These are phyloP conservation scores for Pluvialis apricaria DNA, from an alignment of 2,113 vertebrate genomes.

Conservation along the genomic window DNA sequence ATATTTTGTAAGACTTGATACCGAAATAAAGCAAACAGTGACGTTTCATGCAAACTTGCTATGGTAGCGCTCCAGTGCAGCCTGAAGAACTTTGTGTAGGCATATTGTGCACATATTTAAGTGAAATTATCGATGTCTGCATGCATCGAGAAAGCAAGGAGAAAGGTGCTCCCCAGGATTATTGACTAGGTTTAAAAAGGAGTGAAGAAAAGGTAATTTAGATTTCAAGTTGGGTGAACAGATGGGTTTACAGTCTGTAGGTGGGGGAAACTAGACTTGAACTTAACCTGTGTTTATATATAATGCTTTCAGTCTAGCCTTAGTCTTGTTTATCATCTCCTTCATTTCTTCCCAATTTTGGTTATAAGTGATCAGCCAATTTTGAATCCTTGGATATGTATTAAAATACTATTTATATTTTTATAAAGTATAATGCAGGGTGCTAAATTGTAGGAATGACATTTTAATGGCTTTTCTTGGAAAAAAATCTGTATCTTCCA, in stretches of 20 bases:
- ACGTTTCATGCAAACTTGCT: background rate
- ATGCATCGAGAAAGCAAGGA: background rate
- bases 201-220: background rate
- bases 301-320: background rate
- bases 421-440: background rate
- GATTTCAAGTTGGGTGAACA: background rate
- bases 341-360: background rate
- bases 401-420: conserved; percentile 16
- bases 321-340: background rate
- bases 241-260: conserved; percentile 1
- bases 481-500: background rate
- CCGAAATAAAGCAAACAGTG: background rate
- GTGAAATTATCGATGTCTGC: background rate
- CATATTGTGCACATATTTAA: background rate
- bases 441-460: background rate
- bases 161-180: background rate
- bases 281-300: background rate
- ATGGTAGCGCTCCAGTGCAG: background rate
- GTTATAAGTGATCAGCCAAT: background rate
- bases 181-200: background rate
- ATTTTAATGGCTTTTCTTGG: background rate
- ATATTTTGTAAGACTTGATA: background rate
- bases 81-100: background rate
- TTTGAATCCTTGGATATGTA: background rate
- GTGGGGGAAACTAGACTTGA: background rate